Evolutionary conservation across 2,888 invertebrate genomes (phyloP).

Genomic region (Nymphalis urticae): DNA sequence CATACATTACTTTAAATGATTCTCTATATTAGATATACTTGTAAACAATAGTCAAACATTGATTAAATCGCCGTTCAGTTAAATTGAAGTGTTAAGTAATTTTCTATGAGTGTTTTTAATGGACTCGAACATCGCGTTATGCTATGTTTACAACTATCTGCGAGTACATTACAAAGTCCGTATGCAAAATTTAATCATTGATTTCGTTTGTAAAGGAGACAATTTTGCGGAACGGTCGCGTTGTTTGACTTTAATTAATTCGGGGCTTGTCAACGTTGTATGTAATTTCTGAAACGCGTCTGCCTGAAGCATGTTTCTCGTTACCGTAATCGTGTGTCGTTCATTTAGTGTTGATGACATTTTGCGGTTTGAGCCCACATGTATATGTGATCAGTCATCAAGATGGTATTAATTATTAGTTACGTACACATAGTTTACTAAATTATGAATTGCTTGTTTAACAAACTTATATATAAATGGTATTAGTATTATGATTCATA

Average conservation of each 20-base stretch:
- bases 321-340: slow-evolving; percentile 66
- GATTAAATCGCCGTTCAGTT: too few relatives aligned
- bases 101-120: too few relatives aligned
- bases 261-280: slow-evolving; percentile 74
- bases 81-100: too few relatives aligned
- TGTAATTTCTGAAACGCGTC: slow-evolving; percentile 70
- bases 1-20: too few relatives aligned
- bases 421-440: slow-evolving; percentile 3
- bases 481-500: not conserved
- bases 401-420: slow-evolving; percentile 22
- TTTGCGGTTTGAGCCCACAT: slow-evolving; percentile 26
- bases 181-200: slow-evolving; percentile 69
- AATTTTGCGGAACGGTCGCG: slow-evolving; percentile 72
- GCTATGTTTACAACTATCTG: too few relatives aligned
- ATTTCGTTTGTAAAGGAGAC: slow-evolving; percentile 73
- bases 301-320: slow-evolving; percentile 68
- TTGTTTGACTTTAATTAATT: slow-evolving; percentile 81
- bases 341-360: slow-evolving; percentile 40
- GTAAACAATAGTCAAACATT: too few relatives aligned
- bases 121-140: too few relatives aligned
- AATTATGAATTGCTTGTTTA: not conserved
- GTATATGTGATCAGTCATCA: slow-evolving; percentile 22
- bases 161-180: slow-evolving; percentile 29
- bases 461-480: not conserved
- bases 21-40: too few relatives aligned